phyloP scores from a whole-genome alignment of 2,113 vertebrate species.

The Salvelinus alpinus region DNA sequence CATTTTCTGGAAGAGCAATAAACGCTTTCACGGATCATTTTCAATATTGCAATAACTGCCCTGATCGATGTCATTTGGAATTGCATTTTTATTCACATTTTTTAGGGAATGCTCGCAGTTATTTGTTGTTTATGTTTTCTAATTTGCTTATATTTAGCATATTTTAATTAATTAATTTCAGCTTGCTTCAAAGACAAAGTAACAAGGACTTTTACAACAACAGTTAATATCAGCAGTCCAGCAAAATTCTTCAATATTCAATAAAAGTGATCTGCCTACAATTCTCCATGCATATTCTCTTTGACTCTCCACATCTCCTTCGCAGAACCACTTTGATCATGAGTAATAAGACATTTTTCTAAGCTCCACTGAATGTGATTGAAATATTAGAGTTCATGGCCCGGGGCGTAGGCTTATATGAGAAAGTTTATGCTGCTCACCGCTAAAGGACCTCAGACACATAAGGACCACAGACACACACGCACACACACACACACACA shows the following conservation, averaged over 20 bases:
- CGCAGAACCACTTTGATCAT: constrained; percentile 71
- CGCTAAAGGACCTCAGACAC: constrained; percentile 60
- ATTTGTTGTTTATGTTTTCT: background rate
- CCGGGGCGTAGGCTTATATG: constrained; percentile 60
- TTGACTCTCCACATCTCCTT: constrained; percentile 53
- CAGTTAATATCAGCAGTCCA: constrained; percentile 27
- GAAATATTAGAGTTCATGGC: constrained; percentile 62
- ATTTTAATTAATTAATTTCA: constrained; percentile 6
- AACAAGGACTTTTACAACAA: background rate
- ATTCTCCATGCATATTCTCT: constrained; percentile 58
- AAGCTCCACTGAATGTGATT: constrained; percentile 60
- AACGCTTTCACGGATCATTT: background rate
- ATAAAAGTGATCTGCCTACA: constrained; percentile 56
- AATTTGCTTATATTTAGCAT: constrained; percentile 40
- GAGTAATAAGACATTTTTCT: constrained; percentile 59
- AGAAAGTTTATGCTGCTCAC: constrained; percentile 63
- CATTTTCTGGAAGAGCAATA: background rate
- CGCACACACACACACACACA: too few species aligned
- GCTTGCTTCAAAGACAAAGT: constrained; percentile 39
- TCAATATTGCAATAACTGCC: background rate
- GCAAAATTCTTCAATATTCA: constrained; percentile 35
- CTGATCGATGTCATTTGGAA: background rate
- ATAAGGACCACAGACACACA: constrained; percentile 1
- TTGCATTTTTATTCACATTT: background rate
- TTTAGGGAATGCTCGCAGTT: background rate